Base-by-base conservation (phyloP, 2,113 vertebrate species). In the Podocnemis expansa region DNA sequence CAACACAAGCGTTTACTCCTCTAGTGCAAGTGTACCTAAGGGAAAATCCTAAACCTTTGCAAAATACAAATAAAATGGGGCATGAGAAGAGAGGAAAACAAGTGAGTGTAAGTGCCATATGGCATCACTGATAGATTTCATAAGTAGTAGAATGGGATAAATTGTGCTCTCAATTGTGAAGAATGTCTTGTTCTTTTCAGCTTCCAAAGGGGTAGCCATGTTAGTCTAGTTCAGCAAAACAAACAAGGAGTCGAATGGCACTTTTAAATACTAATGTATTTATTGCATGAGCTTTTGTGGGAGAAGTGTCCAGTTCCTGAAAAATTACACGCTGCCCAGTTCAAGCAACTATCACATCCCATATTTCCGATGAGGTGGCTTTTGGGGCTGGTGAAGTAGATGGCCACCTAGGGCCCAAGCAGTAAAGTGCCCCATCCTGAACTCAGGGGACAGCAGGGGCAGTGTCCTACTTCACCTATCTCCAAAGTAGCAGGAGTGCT, bases 351-450 rank as follows among this genome's bases (percentile, higher is more conserved):
- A 88, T 79, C 92, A 88, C 2, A 2, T 89, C 89, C 83, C 80
- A 24, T 94, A 95, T 94, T 91, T 89, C 60, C 81, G 29, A 38
- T 51, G 78, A 93, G 87, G n/a, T n/a, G n/a, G n/a, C n/a, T n/a
- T n/a, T n/a, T n/a, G n/a, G n/a, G n/a, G n/a, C n/a, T n/a, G n/a
- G n/a, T n/a, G n/a, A n/a, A n/a, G n/a, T n/a, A n/a, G n/a, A n/a
- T n/a, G n/a, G n/a, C n/a, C n/a, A n/a, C n/a, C n/a, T n/a, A n/a
- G n/a, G n/a, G n/a, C n/a, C n/a, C n/a, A n/a, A n/a, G n/a, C n/a
- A n/a, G n/a, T n/a, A n/a, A n/a, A n/a, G n/a, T n/a, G n/a, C n/a
- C n/a, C n/a, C n/a, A n/a, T n/a, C n/a, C n/a, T n/a, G n/a, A n/a
- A n/a, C n/a, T n/a, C n/a, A n/a, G n/a, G n/a, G n/a, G n/a, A n/a